Base-by-base conservation (phyloP, 1,140 invertebrate genomes). In the Orius laevigatus region DNA sequence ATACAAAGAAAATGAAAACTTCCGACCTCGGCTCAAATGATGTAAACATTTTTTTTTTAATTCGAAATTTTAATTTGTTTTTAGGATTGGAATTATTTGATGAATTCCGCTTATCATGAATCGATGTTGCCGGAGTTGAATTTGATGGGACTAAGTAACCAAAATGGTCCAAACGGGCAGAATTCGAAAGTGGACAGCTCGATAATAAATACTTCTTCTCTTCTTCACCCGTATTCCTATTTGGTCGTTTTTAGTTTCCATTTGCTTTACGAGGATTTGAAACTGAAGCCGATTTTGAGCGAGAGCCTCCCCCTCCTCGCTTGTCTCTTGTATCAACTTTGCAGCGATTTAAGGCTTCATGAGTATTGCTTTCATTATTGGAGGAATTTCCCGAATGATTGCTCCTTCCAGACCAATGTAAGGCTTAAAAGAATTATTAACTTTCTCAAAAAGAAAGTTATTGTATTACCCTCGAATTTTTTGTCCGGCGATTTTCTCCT, bases 241-340 rank as follows among this genome's bases (percentile, higher is more conserved):
- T 63, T 79, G 20, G 70, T 92, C 19, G 68, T 91, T 36, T 88
- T 79, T 63, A 72, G 81, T 0, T 67, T 95, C 32, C 91, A 95
- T 68, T 66, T 94, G 8, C 66, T 91, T 0, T 94, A 93, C 62
- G 90, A 94, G 67, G 89, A 94, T 59, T 69, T 90, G 1, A 93
- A 93, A 63, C 60, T 93, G 32, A 82, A 87, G 58, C 69, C 73
- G 1, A 65, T 84, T 1, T 68, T 82, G 52, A 72, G 70, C 15
- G 73, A 79, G 47, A 74, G 79, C 53, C 63, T 87, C 44, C 69
- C 72, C 38, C 67, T 77, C 0, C 58, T 95, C 16, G 83, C 76
- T 0, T 66, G 72, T 40, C 72, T 92, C 34, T 63, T 94, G 8
- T 75, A 80, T 59, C 83, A 88, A 58, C 62, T 95, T 40, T 74